Evolutionary conservation across 2,888 invertebrate species (phyloP).

Genomic region (Fragum fragum): DNA sequence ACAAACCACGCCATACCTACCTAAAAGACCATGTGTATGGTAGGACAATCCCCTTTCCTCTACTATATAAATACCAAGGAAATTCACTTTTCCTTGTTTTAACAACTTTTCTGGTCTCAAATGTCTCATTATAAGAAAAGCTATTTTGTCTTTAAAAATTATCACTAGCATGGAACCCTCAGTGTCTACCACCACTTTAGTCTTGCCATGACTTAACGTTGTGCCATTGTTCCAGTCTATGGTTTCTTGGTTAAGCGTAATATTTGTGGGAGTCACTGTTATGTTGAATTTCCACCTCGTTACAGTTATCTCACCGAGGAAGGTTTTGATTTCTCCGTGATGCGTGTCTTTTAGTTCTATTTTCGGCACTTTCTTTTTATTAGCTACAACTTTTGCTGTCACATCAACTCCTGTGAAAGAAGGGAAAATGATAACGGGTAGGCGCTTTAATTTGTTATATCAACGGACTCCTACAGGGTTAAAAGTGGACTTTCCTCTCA

Average conservation of each 20-base stretch:
- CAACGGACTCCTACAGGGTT: too few species aligned
- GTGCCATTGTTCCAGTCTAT: conserved; percentile 64
- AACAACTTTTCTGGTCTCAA: conserved; percentile 61
- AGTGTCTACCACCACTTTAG: conserved; percentile 71
- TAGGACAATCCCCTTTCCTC: conserved; percentile 72
- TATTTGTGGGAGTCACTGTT: conserved; percentile 49
- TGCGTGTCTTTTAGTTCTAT: conserved; percentile 16
- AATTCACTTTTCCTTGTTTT: conserved; percentile 69
- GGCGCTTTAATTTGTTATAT: too few species aligned
- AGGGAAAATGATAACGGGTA: too few species aligned
- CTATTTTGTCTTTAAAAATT: conserved; percentile 70
- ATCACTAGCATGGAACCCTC: conserved; percentile 69
- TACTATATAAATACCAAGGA: conserved; percentile 73
- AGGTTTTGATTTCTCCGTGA: conserved; percentile 67
- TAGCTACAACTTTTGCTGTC: conserved; percentile 68
- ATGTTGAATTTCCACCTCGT: conserved; percentile 45
- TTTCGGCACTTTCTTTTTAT: conserved; percentile 31
- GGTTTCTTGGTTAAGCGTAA: conserved; percentile 53
- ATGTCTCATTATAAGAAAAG: conserved; percentile 70
- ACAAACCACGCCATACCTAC: too few species aligned
- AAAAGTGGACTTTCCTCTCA: too few species aligned
- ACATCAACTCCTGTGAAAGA: conserved; percentile 65
- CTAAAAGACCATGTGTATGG: conserved; percentile 73
- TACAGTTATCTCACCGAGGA: conserved; percentile 69
- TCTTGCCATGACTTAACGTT: conserved; percentile 64